phyloP scores from a whole-genome alignment of 2,888 invertebrate genomes.

The Lagria hirta region DNA sequence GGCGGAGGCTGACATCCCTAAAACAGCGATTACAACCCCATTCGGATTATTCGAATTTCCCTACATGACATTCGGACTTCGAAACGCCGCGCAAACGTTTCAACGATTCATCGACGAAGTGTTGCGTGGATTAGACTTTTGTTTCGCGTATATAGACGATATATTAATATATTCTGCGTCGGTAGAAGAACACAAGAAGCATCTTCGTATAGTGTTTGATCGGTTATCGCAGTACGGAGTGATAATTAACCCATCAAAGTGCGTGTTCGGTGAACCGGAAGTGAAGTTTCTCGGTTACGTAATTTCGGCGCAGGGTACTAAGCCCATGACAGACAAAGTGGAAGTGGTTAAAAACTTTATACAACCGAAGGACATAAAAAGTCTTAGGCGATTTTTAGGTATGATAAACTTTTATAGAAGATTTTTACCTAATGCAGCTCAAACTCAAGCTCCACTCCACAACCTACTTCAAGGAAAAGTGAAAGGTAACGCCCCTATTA shows the following conservation, averaged over 20 bases:
- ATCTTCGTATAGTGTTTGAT: conserved; percentile 33
- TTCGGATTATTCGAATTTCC: conserved; percentile 33
- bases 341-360: conserved; percentile 36
- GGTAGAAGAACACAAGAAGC: conserved; percentile 31
- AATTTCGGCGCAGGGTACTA: conserved; percentile 35
- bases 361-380: conserved; percentile 37
- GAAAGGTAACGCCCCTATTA: too few relatives aligned
- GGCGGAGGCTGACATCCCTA: conserved; percentile 39
- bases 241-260: conserved; percentile 41
- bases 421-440: conserved; percentile 44
- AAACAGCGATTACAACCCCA: conserved; percentile 47
- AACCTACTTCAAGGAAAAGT: too few relatives aligned
- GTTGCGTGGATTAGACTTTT: conserved; percentile 39
- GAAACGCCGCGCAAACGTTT: conserved; percentile 51
- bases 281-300: conserved; percentile 19
- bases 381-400: conserved; percentile 42
- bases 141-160: conserved; percentile 44
- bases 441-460: conserved; percentile 44
- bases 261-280: conserved; percentile 33
- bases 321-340: conserved; percentile 38
- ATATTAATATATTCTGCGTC: conserved; percentile 35
- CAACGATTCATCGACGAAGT: conserved; percentile 48
- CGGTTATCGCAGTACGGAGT: conserved; percentile 35
- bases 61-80: conserved; percentile 45
- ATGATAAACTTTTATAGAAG: conserved; percentile 47